Conservation (phyloP, 2,113 vertebrate genomes). For the Rhizomys pruinosus region DNA sequence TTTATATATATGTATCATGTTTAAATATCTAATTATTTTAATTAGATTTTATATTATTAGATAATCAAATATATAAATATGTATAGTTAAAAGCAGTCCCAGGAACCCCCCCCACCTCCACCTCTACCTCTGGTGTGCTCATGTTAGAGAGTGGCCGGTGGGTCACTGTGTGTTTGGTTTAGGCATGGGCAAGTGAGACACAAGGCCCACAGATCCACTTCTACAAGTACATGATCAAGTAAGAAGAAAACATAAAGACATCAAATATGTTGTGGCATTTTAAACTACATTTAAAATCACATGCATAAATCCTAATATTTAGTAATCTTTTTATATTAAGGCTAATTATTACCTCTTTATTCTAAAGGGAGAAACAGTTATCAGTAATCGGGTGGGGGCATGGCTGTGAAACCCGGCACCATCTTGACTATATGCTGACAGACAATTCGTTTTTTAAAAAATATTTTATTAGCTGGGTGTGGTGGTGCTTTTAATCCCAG, state of each 20-base stretch:
- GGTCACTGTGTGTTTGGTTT: neutral
- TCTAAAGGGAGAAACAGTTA: neutral
- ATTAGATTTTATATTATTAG: no score
- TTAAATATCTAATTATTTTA: no score
- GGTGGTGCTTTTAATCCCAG: no score
- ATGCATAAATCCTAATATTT: neutral
- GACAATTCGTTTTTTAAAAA: neutral
- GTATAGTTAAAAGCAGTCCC: no score
- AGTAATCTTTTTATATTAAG: neutral
- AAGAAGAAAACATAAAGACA: slow-evolving; percentile 44
- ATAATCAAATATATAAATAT: no score
- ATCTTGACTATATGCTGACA: neutral
- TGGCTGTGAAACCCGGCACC: neutral
- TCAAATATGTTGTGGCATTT: neutral
- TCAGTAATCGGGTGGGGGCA: neutral
- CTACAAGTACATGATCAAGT: neutral
- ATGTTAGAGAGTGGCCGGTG: neutral
- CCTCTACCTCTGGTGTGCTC: neutral
- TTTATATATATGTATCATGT: neutral
- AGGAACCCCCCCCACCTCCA: neutral
- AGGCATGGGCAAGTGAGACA: neutral
- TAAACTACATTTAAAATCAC: slow-evolving; percentile 20
- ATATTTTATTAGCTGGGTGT: no score
- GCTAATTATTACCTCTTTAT: neutral
- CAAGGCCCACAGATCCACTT: slow-evolving; percentile 7